phyloP scores from a whole-genome alignment of 2,113 vertebrate species.

The Cochlearius cochlearius region DNA sequence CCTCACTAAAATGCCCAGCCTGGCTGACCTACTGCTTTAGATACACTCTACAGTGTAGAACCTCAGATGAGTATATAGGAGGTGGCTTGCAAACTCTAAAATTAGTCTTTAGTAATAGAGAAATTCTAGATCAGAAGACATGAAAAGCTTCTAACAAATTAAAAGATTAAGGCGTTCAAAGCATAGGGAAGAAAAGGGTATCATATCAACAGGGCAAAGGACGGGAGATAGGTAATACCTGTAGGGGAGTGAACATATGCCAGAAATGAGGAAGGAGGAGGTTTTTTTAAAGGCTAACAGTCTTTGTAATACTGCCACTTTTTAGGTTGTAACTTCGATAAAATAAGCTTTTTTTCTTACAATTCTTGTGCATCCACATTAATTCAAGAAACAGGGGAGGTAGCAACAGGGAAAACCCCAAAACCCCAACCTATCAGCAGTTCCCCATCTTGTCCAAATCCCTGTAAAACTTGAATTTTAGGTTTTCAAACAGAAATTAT shows the following conservation, averaged over 20 bases:
- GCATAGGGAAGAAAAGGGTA: background rate
- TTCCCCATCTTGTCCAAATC: background rate
- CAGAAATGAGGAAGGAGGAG: background rate
- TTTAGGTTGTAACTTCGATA: background rate
- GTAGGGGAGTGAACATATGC: background rate
- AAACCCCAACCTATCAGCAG: background rate
- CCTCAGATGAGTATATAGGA: background rate
- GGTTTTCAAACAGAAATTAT: background rate
- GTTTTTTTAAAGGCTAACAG: background rate
- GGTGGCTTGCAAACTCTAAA: background rate
- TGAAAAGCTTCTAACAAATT: background rate
- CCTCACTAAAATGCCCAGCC: background rate
- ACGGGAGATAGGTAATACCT: rapidly evolving
- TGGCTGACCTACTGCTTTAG: background rate
- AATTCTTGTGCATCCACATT: background rate
- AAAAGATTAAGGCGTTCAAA: background rate
- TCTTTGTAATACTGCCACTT: background rate
- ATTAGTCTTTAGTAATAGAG: background rate
- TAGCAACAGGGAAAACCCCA: background rate
- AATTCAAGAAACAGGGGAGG: background rate
- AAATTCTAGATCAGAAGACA: background rate
- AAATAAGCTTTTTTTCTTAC: background rate
- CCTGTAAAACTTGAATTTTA: background rate
- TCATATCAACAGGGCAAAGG: background rate
- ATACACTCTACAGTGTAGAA: background rate